Percentiles rank a stretch among this genome's conserved stretches.
Evolutionary conservation across 2,888 invertebrate genomes (phyloP).

Genomic region (Spilarctia lutea): DNA sequence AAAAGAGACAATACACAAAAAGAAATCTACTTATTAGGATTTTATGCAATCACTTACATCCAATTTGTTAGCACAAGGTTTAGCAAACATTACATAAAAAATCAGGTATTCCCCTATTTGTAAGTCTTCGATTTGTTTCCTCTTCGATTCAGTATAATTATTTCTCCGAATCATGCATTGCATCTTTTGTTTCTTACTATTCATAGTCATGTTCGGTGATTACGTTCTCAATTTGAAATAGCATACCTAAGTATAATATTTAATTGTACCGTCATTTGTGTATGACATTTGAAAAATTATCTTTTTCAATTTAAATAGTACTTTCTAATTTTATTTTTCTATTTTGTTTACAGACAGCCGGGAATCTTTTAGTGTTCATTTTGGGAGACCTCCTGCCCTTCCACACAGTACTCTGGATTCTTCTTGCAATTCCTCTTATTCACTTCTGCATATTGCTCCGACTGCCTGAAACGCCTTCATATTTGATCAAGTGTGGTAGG

Average conservation of each 20-base stretch:
- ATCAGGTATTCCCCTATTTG: background rate
- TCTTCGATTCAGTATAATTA: background rate
- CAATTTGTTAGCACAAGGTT: background rate
- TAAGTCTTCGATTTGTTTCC: background rate
- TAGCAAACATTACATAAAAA: background rate
- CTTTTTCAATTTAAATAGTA: background rate
- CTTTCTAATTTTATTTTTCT: background rate
- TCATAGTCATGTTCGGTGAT: background rate
- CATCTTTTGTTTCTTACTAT: background rate
- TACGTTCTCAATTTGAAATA: background rate
- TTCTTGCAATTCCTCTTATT: slow-evolving; percentile 75
- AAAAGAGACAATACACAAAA: too few species aligned
- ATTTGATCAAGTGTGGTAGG: slow-evolving; percentile 74
- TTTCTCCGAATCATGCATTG: background rate
- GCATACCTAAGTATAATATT: background rate
- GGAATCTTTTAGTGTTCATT: slow-evolving; percentile 76
- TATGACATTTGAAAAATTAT: background rate
- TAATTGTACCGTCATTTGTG: background rate
- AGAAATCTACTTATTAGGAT: too few species aligned
- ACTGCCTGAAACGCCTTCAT: slow-evolving; percentile 79
- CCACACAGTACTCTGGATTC: slow-evolving; percentile 76
- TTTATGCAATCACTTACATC: background rate
- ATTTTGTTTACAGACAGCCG: slow-evolving; percentile 67
- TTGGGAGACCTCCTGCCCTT: slow-evolving; percentile 76
- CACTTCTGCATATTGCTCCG: slow-evolving; percentile 75